These are phyloP conservation scores for Pongo abelii DNA, from an alignment of 2,113 vertebrate genomes.

Conservation along the genomic window DNA sequence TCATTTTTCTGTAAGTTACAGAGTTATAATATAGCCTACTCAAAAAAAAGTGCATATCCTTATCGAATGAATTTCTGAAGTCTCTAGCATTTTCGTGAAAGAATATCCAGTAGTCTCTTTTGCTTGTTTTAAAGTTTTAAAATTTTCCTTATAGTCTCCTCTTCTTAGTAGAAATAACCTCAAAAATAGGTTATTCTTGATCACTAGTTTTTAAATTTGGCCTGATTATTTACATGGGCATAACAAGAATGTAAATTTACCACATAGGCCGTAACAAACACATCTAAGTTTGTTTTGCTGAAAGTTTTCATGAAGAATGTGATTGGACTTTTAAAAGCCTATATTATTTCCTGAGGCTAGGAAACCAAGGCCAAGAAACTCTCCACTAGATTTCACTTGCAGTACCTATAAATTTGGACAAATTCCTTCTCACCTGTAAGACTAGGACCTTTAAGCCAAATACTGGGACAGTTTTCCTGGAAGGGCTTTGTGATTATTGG, in stretches of 20 bases:
- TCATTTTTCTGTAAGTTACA: not conserved
- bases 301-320: not conserved
- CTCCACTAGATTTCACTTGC: not conserved
- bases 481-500: not conserved
- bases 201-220: not conserved
- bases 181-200: not conserved
- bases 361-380: not conserved
- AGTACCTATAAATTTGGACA: not conserved
- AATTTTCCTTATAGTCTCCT: not conserved
- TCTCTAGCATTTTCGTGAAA: not conserved
- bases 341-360: not conserved
- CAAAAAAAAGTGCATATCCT: not conserved
- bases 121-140: constrained; percentile 23
- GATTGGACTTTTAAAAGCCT: not conserved
- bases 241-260: not conserved
- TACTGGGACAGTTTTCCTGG: not conserved
- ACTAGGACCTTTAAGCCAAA: not conserved
- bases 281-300: not conserved
- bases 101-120: not conserved
- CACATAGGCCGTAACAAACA: not conserved
- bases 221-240: not conserved
- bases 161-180: not conserved
- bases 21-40: not conserved
- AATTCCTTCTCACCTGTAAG: not conserved
- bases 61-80: not conserved